Conservation (phyloP, 2,797 vertebrate species). For the Scolopax bukidnonensis region DNA sequence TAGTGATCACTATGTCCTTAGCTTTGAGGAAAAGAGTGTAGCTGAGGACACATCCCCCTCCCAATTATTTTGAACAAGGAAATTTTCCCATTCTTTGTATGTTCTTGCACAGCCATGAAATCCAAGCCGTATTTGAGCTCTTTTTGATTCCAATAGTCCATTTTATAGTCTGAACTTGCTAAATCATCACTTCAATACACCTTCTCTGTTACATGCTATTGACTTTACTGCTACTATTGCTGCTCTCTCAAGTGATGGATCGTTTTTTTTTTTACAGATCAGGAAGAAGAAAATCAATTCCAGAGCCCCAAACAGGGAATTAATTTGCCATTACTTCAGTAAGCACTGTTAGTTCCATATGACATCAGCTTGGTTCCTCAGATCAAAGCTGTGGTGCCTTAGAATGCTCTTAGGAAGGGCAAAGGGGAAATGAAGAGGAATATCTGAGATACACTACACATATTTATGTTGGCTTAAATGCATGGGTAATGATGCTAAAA, state of each 20-base stretch:
- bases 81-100: background rate
- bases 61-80: background rate
- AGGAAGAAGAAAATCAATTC: background rate
- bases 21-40: background rate
- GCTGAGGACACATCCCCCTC: accelerated
- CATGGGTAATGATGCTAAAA: background rate
- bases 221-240: background rate
- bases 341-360: background rate
- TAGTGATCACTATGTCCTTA: background rate
- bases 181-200: background rate
- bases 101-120: background rate
- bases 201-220: background rate
- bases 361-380: background rate
- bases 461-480: background rate
- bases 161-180: background rate
- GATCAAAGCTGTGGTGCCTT: background rate
- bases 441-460: background rate
- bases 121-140: background rate
- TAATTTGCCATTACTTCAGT: background rate
- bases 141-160: background rate
- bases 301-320: background rate
- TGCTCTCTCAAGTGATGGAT: background rate
- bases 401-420: background rate
- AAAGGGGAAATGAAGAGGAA: background rate
- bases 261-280: background rate